Conservation (phyloP, 2,888 invertebrate species). For the Nezara viridula region DNA sequence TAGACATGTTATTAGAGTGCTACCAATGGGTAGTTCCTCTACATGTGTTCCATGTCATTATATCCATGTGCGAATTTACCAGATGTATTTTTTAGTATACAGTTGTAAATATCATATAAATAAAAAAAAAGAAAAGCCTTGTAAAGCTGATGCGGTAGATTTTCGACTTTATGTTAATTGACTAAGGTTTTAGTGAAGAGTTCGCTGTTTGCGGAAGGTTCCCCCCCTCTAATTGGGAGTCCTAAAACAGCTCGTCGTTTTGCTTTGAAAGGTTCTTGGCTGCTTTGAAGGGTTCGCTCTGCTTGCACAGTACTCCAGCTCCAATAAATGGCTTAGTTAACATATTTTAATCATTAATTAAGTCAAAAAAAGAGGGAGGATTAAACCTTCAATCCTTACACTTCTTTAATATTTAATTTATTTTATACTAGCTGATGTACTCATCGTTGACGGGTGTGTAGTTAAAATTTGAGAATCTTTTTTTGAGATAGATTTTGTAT, state of each 20-base stretch:
- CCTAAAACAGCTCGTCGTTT: neutral
- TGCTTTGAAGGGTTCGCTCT: neutral
- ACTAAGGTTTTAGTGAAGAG: neutral
- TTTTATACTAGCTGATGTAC: too few relatives aligned
- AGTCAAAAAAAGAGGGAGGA: neutral
- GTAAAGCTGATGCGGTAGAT: neutral
- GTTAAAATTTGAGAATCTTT: too few relatives aligned
- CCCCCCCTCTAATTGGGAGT: neutral
- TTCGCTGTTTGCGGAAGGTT: neutral
- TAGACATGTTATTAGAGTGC: too few relatives aligned
- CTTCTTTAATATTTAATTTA: neutral
- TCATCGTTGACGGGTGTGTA: too few relatives aligned
- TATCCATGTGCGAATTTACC: too few relatives aligned
- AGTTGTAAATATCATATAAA: too few relatives aligned
- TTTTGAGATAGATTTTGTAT: too few relatives aligned
- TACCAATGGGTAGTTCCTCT: too few relatives aligned
- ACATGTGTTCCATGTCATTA: too few relatives aligned
- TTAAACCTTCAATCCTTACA: neutral
- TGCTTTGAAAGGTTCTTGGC: neutral
- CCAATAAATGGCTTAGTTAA: neutral
- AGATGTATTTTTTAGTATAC: too few relatives aligned
- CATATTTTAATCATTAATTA: slow-evolving; percentile 2
- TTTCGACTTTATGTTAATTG: neutral
- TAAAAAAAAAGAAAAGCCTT: too few relatives aligned
- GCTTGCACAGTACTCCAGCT: neutral